Conservation (phyloP, 2,888 invertebrate genomes). For the Acanthosoma haemorrhoidale region DNA sequence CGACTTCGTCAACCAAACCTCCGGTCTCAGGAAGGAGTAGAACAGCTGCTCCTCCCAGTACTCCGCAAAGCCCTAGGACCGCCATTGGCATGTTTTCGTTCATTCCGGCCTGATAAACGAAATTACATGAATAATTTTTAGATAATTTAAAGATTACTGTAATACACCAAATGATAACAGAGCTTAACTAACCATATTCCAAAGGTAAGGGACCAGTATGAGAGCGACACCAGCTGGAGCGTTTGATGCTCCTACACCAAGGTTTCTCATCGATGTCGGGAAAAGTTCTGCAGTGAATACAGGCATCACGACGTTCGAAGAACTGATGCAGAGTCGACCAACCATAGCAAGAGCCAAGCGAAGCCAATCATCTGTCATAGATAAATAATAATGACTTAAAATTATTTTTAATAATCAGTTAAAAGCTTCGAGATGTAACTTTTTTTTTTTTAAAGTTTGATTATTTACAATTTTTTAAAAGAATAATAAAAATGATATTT, state of each 20-base stretch:
- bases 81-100: conserved; percentile 66
- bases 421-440: background rate
- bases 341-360: conserved; percentile 67
- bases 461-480: too few species aligned
- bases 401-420: background rate
- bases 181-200: conserved; percentile 61
- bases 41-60: conserved; percentile 65
- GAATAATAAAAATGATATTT: too few species aligned
- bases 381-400: background rate
- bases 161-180: background rate
- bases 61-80: conserved; percentile 62
- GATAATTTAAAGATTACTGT: background rate
- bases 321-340: conserved; percentile 72
- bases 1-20: conserved; percentile 47
- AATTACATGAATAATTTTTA: background rate
- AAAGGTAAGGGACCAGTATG: conserved; percentile 71
- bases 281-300: conserved; percentile 68
- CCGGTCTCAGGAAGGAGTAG: conserved; percentile 72
- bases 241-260: conserved; percentile 69
- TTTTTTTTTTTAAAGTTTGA: background rate
- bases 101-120: conserved; percentile 55
- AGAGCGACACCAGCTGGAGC: conserved; percentile 69
- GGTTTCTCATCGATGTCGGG: conserved; percentile 64
- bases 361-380: conserved; percentile 16
- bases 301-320: conserved; percentile 73